Conservation (phyloP, 2,797 vertebrate species). For the Amblyopsis hoosieri region DNA sequence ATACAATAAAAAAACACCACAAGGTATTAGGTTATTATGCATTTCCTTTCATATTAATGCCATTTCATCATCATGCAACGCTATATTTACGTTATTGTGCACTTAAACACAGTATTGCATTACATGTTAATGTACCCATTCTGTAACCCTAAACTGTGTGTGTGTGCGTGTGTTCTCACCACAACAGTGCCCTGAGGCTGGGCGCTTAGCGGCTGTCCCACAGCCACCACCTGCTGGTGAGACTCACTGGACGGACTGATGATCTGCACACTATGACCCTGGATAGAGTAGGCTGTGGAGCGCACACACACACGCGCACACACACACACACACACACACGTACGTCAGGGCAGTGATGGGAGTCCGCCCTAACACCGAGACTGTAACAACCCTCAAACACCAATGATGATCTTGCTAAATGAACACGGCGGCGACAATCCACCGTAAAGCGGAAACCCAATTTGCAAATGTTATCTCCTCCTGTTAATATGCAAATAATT, state of each 20-base stretch:
- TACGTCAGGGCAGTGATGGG: constrained; percentile 5
- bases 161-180: constrained; percentile 75
- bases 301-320: constrained; percentile 22
- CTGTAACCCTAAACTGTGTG: background rate
- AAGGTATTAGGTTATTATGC: too few species aligned
- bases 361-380: constrained; percentile 21
- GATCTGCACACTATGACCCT: constrained; percentile 96
- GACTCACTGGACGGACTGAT: constrained; percentile 98
- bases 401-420: constrained; percentile 58
- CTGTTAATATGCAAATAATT: constrained; percentile 56
- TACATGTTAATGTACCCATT: too few species aligned
- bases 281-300: constrained; percentile 92
- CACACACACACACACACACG: constrained; percentile 18
- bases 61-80: too few species aligned
- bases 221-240: constrained; percentile 98
- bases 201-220: constrained; percentile 92
- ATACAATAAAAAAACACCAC: too few species aligned
- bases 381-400: constrained; percentile 45
- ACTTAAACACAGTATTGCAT: too few species aligned
- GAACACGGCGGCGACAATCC: constrained; percentile 56
- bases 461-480: constrained; percentile 56
- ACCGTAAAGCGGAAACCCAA: constrained; percentile 45
- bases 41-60: too few species aligned
- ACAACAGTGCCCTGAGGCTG: constrained; percentile 99
- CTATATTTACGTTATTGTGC: too few species aligned